Evolutionary conservation across 1,140 invertebrate genomes (phyloP).

Genomic region (Centruroides vittatus): DNA sequence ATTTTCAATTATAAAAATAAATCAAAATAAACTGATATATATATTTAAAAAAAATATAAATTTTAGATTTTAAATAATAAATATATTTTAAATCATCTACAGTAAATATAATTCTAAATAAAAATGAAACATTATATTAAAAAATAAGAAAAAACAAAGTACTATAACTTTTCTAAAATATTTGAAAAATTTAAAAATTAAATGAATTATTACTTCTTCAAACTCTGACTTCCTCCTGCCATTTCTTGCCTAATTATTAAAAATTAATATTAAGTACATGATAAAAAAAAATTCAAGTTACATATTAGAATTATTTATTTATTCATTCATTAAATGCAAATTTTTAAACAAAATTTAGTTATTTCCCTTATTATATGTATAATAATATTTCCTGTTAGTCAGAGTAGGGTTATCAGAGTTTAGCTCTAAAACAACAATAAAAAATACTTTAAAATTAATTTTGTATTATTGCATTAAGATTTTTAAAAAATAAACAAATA

Average conservation of each 20-base stretch:
- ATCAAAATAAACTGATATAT: no score
- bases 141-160: no score
- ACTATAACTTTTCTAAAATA: no score
- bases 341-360: background rate
- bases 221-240: background rate
- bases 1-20: no score
- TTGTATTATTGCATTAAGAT: no score
- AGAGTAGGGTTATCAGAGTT: background rate
- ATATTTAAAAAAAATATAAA: no score
- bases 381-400: background rate
- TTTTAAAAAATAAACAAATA: no score
- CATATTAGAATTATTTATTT: background rate
- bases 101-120: no score
- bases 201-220: background rate
- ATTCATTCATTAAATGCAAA: background rate
- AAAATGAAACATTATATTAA: no score
- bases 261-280: background rate
- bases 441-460: background rate
- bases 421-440: conserved; percentile 1
- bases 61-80: no score
- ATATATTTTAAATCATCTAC: no score
- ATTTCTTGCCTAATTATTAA: background rate
- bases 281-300: background rate
- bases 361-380: background rate
- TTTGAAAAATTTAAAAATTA: conserved; percentile 6